These are phyloP conservation scores for Diuraphis noxia DNA, from an alignment of 1,140 invertebrate genomes.

Conservation along the genomic window DNA sequence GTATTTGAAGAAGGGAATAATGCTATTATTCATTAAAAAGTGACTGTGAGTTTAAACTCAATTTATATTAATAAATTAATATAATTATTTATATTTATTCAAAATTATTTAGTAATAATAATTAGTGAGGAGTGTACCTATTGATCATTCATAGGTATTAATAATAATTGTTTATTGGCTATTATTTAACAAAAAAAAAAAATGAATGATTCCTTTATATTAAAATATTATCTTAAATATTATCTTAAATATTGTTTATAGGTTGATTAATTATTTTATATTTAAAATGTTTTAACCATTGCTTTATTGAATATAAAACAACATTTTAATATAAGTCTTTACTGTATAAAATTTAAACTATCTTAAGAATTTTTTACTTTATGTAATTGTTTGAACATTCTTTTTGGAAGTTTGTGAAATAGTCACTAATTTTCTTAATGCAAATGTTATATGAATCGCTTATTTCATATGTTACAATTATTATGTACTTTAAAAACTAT, in stretches of 20 bases:
- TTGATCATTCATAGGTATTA: not conserved
- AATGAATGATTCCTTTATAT: not conserved
- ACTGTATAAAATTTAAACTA: not conserved
- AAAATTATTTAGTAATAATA: not conserved
- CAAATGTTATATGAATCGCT: not conserved
- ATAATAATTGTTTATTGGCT: too few relatives aligned
- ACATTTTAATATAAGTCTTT: not conserved
- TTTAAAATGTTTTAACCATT: not conserved
- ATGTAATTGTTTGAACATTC: not conserved
- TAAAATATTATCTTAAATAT: not conserved
- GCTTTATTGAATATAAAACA: too few relatives aligned
- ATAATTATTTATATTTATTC: not conserved
- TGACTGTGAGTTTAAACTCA: not conserved
- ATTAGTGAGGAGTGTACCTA: not conserved
- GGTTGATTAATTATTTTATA: not conserved
- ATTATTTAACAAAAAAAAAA: not conserved
- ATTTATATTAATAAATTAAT: not conserved
- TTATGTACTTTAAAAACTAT: too few relatives aligned
- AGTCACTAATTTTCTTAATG: not conserved
- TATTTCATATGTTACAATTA: not conserved
- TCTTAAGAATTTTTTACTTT: not conserved
- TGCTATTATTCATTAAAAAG: conserved; percentile 6
- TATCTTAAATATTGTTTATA: not conserved
- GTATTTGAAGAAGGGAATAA: conserved; percentile 12
- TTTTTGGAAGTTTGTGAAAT: not conserved